Evolutionary conservation across 2,113 vertebrate genomes (phyloP).

Genomic region (Centropristis striata): DNA sequence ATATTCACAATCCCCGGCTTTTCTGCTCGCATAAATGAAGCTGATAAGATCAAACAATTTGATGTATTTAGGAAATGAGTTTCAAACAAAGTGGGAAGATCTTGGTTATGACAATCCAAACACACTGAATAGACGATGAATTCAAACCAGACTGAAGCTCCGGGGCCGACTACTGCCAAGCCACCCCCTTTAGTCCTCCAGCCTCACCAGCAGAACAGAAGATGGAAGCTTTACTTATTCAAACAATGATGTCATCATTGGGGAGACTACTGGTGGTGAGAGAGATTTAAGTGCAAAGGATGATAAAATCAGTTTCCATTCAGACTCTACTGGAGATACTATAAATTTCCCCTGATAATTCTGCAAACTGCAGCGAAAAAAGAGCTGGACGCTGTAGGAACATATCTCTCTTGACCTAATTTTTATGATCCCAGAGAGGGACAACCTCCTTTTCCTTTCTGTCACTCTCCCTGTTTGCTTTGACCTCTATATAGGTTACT

Average conservation of each 20-base stretch:
- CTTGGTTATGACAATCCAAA: slow-evolving; percentile 50
- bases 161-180: slow-evolving; percentile 24
- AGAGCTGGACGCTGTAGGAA: slow-evolving; percentile 41
- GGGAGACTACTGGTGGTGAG: slow-evolving; percentile 28
- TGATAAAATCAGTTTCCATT: slow-evolving; percentile 54
- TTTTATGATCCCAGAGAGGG: slow-evolving; percentile 59
- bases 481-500: slow-evolving; percentile 52
- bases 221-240: slow-evolving; percentile 46
- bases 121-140: slow-evolving; percentile 27
- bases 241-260: slow-evolving; percentile 63
- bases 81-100: slow-evolving; percentile 63
- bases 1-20: slow-evolving; percentile 58
- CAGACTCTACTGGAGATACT: slow-evolving; percentile 37
- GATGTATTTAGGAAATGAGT: slow-evolving; percentile 66
- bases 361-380: slow-evolving; percentile 48
- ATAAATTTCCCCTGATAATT: slow-evolving; percentile 45
- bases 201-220: slow-evolving; percentile 29
- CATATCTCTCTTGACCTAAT: slow-evolving; percentile 64
- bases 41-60: slow-evolving; percentile 69
- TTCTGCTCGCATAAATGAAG: slow-evolving; percentile 53
- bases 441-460: slow-evolving; percentile 57
- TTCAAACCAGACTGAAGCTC: slow-evolving; percentile 31
- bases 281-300: slow-evolving; percentile 22
- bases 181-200: slow-evolving; percentile 8
- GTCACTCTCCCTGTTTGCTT: slow-evolving; percentile 48